Percentiles rank a stretch among this genome's conserved stretches.
These are phyloP conservation scores for Phyto melanocephala DNA, from an alignment of 2,888 invertebrate species.

Conservation along the genomic window DNA sequence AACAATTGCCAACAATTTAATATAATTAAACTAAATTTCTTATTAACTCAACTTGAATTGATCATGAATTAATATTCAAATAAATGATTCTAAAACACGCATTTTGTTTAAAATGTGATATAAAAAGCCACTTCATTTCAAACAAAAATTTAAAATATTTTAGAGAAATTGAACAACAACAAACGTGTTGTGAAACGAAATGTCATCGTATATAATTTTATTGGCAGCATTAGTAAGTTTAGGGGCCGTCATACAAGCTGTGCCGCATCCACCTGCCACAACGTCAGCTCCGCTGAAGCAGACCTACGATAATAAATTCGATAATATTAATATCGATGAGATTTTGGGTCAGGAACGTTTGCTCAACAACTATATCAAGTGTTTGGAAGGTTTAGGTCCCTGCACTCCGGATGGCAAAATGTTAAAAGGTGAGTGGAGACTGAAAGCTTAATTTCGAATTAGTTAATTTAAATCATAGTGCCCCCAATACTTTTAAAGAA, in stretches of 20 bases:
- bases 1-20: constrained; percentile 51
- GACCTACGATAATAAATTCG: constrained; percentile 84
- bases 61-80: not conserved
- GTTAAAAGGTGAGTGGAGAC: constrained; percentile 82
- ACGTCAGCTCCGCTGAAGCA: constrained; percentile 57
- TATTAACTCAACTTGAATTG: constrained; percentile 1
- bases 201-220: constrained; percentile 26
- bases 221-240: not conserved
- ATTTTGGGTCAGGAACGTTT: constrained; percentile 83
- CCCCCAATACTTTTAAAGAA: not conserved
- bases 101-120: not conserved
- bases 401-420: constrained; percentile 86
- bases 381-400: constrained; percentile 82
- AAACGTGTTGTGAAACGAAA: not conserved
- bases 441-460: too few species aligned
- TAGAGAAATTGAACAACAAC: not conserved
- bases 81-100: constrained; percentile 27
- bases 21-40: constrained; percentile 13
- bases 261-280: constrained; percentile 70
- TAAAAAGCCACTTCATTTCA: not conserved
- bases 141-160: not conserved
- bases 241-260: not conserved
- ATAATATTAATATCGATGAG: constrained; percentile 84
- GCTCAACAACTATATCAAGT: constrained; percentile 83
- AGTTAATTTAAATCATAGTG: too few species aligned